Percentiles rank a stretch among this genome's conserved stretches.
Evolutionary conservation across 2,797 vertebrate genomes (phyloP).

Genomic region (Tauraco hartlaubi): DNA sequence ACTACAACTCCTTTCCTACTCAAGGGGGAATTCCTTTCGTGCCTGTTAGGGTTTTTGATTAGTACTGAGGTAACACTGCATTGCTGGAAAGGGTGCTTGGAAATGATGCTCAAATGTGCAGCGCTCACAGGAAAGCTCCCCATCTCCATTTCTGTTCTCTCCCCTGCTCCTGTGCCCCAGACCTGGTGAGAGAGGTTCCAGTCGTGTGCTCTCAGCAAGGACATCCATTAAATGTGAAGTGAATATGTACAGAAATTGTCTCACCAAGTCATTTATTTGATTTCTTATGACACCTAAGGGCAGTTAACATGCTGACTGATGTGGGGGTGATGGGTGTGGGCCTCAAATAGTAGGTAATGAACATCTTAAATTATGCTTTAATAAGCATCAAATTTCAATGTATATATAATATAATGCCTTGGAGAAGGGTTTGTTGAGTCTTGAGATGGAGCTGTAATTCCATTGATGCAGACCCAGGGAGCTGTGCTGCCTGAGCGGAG

Average conservation of each 20-base stretch:
- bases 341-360: not conserved
- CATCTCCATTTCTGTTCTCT: not conserved
- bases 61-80: rapidly evolving
- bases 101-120: not conserved
- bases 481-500: not conserved
- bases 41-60: not conserved
- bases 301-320: not conserved
- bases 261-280: slow-evolving; percentile 10
- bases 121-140: rapidly evolving
- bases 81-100: not conserved
- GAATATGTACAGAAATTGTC: not conserved
- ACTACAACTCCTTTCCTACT: not conserved
- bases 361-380: slow-evolving; percentile 5
- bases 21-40: not conserved
- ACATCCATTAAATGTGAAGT: not conserved
- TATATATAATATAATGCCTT: not conserved
- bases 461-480: rapidly evolving
- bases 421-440: not conserved
- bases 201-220: not conserved
- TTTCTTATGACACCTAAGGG: slow-evolving; percentile 2
- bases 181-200: not conserved
- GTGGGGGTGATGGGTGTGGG: not conserved
- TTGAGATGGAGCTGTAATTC: not conserved
- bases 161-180: not conserved
- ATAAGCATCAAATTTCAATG: slow-evolving; percentile 25